These are phyloP conservation scores for Etheostoma perlongum DNA, from an alignment of 2,797 vertebrate genomes.

Conservation along the genomic window DNA sequence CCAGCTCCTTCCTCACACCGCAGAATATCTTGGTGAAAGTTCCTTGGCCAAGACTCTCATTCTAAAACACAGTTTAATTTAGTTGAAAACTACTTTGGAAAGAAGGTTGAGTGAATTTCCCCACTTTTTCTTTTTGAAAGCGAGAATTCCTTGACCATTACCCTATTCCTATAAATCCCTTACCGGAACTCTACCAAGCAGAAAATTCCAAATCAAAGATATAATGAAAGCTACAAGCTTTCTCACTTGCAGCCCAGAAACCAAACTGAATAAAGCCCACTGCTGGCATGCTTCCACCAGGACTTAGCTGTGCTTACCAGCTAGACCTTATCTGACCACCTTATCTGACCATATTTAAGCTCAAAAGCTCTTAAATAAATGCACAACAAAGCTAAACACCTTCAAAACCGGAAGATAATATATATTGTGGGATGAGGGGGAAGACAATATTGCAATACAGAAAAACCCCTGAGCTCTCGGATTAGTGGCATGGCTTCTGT, in stretches of 20 bases:
- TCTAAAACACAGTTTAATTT: slow-evolving; percentile 77
- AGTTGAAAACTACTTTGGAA: background rate
- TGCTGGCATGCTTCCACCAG: background rate
- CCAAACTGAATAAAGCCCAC: background rate
- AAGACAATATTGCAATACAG: background rate
- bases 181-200: background rate
- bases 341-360: background rate
- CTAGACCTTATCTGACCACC: background rate
- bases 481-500: background rate
- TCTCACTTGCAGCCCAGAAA: background rate
- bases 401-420: slow-evolving; percentile 18
- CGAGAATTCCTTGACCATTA: background rate
- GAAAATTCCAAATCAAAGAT: background rate
- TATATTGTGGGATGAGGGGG: background rate
- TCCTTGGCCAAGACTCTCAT: slow-evolving; percentile 94
- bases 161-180: too few relatives aligned
- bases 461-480: background rate
- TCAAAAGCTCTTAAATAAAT: background rate
- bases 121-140: background rate
- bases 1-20: slow-evolving; percentile 91
- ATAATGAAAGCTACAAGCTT: background rate
- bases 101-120: background rate
- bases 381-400: background rate
- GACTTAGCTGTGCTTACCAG: background rate
- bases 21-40: slow-evolving; percentile 97